These are phyloP conservation scores for Taphrorychus bicolor DNA, from an alignment of 2,888 invertebrate genomes.

Conservation along the genomic window DNA sequence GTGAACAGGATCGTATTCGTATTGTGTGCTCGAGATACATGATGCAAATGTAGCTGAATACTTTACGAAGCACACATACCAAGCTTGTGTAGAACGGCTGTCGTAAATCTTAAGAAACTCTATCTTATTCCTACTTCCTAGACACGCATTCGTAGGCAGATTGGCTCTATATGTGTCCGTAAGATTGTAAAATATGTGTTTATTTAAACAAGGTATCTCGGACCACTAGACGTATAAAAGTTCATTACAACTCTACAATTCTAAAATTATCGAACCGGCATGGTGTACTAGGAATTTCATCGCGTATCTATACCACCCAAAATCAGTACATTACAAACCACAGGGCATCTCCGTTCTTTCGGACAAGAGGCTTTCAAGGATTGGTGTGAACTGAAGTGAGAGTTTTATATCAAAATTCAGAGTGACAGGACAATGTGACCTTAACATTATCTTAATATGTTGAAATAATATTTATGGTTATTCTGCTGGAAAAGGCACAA, in stretches of 20 bases:
- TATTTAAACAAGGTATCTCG: neutral
- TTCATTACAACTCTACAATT: neutral
- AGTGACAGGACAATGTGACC: neutral
- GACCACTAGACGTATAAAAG: neutral
- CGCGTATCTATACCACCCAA: neutral
- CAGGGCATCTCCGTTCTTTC: neutral
- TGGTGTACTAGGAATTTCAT: neutral
- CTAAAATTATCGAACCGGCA: neutral
- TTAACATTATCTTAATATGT: neutral
- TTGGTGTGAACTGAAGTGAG: no score
- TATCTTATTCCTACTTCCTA: slow-evolving; percentile 26
- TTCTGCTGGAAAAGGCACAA: neutral
- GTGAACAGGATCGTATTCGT: slow-evolving; percentile 16
- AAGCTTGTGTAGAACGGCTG: slow-evolving; percentile 21
- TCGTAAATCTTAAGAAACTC: slow-evolving; percentile 23
- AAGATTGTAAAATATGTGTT: slow-evolving; percentile 19
- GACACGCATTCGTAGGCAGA: slow-evolving; percentile 30
- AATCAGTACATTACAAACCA: neutral
- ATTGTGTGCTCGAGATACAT: slow-evolving; percentile 3
- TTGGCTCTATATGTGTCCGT: slow-evolving; percentile 27
- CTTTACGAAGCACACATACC: slow-evolving; percentile 24
- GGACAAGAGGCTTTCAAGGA: neutral
- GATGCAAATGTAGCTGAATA: slow-evolving; percentile 29
- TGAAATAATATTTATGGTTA: neutral
- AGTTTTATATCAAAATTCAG: neutral